Percentiles rank a stretch among this genome's conserved stretches.
Evolutionary conservation across 2,797 vertebrate species (phyloP).

Genomic region (Todus mexicanus): DNA sequence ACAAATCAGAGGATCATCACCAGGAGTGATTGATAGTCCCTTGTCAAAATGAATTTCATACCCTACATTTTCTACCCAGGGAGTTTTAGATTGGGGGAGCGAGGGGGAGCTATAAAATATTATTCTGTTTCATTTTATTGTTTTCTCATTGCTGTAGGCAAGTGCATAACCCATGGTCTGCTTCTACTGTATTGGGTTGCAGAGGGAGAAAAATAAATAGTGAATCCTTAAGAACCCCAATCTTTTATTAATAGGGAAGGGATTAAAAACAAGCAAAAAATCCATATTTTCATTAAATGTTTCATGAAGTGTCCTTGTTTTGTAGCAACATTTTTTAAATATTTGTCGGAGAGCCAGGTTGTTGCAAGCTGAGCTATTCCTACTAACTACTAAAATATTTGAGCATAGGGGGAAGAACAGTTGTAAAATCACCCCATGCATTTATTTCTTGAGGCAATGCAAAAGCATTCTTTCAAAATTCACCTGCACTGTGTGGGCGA

Average conservation of each 20-base stretch:
- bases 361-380: not conserved
- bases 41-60: conserved; percentile 23
- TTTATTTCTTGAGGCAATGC: not conserved
- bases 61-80: not conserved
- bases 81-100: not conserved
- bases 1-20: not conserved
- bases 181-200: conserved; percentile 11
- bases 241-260: conserved; percentile 59
- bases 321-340: conserved; percentile 9
- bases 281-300: conserved; percentile 39
- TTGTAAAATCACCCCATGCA: not conserved
- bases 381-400: not conserved
- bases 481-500: fast-evolving
- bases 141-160: conserved; percentile 49
- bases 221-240: conserved; percentile 1
- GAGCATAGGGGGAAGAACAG: not conserved
- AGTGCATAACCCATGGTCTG: not conserved
- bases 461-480: not conserved
- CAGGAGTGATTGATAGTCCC: not conserved
- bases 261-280: conserved; percentile 58
- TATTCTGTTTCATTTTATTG: conserved; percentile 45
- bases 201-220: conserved; percentile 54
- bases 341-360: conserved; percentile 18
- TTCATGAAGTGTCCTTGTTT: conserved; percentile 51
- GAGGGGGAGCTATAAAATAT: not conserved